Conservation (phyloP, 2,113 vertebrate species). For the Apteryx mantelli region DNA sequence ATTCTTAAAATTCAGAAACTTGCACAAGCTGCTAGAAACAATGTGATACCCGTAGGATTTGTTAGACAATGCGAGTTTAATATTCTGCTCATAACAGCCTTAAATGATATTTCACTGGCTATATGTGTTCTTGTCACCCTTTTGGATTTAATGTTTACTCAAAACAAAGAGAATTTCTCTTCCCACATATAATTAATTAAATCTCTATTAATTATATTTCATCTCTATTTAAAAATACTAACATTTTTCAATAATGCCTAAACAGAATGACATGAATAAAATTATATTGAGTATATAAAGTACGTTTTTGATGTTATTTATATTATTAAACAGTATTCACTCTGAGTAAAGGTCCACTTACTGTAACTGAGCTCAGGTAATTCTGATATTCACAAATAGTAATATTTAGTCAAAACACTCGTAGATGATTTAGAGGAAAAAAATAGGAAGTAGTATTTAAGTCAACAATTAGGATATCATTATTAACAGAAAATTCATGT, state of each 20-base stretch:
- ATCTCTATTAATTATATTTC: not conserved
- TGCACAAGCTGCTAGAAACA: not conserved
- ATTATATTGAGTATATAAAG: not conserved
- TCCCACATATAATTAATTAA: not conserved
- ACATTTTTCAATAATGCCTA: not conserved
- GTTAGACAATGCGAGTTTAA: not conserved
- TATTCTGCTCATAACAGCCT: not conserved
- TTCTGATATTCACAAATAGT: not conserved
- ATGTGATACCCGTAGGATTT: not conserved
- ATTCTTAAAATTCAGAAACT: not conserved
- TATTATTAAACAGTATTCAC: not conserved
- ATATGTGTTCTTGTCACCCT: not conserved
- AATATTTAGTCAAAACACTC: not conserved
- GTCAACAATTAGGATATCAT: fast-evolving
- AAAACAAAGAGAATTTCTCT: not conserved
- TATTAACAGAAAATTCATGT: not conserved
- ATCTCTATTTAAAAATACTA: not conserved
- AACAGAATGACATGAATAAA: not conserved
- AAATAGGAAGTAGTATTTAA: not conserved
- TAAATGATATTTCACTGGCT: not conserved
- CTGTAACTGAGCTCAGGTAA: not conserved
- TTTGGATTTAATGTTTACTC: not conserved
- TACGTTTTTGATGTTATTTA: not conserved
- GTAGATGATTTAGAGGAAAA: not conserved
- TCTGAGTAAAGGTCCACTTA: not conserved